Base-by-base conservation (phyloP, 2,113 vertebrate genomes). In the Jacana jacana region DNA sequence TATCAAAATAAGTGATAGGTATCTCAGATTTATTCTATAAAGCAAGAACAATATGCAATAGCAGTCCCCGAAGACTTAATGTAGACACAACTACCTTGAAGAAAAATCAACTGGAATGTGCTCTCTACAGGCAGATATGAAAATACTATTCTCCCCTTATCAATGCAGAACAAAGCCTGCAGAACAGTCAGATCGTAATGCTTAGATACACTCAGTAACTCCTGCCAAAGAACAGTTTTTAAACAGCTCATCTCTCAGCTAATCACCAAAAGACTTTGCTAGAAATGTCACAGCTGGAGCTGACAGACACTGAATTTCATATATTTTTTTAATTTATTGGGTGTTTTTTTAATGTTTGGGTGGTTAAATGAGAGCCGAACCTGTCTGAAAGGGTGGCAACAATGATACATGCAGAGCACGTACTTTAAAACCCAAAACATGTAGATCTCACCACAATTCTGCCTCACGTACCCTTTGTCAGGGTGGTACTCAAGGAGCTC, bases 251-350 rank as follows among this genome's bases (percentile, higher is more conserved):
- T 65, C 25, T 33, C 71, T 57, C 44, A 72, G 52, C 65, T 93
- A 68, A 79, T 72, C 73, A 89, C 51, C 83, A 85, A 70, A 93
- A 85, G 86, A 93, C 66, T 86, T 92, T 79, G 86, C 89, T 94
- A 92, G 93, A 96, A 93, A 78, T 65, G 61, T 75, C 92, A 87
- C 83, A 91, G 70, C 66, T 71, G 37, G 86, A 93, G 61, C 64
- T 79, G 61, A 31, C 8, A 46, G 46, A 63, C 35, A 35, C 25
- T 35, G 14, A 52, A 12, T 77, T 49, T 52, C 39, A 15, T 35
- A 18, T 46, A 11, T 31, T 57, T 35, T 57, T 71, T 69, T 44
- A 10, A 18, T n/a, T 46, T 46, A 10, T 4, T 46, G 37, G 57
- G 17, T 9, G 18, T 33, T 4, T 24, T 31, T 33, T 49, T 24